Evolutionary conservation across 2,797 vertebrate genomes (phyloP), one percentile per base, ranked within the genome.

Genomic region (Necrosyrtes monachus): DNA sequence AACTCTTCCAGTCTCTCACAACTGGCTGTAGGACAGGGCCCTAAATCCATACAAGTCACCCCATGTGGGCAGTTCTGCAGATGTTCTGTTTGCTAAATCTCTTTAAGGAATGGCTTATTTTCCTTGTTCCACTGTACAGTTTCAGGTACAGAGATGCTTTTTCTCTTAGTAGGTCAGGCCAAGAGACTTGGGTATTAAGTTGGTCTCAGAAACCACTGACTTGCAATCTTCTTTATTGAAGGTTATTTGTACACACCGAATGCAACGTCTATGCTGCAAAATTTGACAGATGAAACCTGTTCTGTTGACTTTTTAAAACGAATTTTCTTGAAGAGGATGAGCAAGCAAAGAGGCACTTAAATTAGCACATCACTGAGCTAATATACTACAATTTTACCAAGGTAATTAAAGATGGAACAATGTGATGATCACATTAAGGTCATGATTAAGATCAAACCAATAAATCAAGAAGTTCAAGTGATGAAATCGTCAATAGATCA

Each of bases 251-350:
- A 77, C 28, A 48, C 23, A n/a, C 16, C 75, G 60, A 88, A 77
- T 48, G 45, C 60, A 81, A 53, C 0, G 2, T 60, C 60, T 41
- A 41, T 6, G 19, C 72, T 81, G 64, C 60, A 86, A 86, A 73
- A 75, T 90, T 72, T 53, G 45, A 62, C 57, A 93, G 65, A 92
- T 84, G 30, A 90, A 90, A 81, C 57, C 37, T 75, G 25, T 79
- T 92, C 74, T 75, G 86, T 97, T 94, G 86, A 92, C 91, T 96
- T 96, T 88, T 91, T 75, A 18, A 96, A 97, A 95, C 81, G 11
- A 86, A 45, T 92, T 95, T 93, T 84, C 73, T 72, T 86, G 80
- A 84, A 92, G 50, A 94, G 88, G 57, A 90, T 90, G 69, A 95
- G 57, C 69, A 95, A 95, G 90, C 90, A 94, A 59, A 94, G 85